A percentile compares a stretch with the other conserved stretches of the same genome.
Evolutionary conservation across 2,888 invertebrate species (phyloP).

Genomic region (Agrochola litura): DNA sequence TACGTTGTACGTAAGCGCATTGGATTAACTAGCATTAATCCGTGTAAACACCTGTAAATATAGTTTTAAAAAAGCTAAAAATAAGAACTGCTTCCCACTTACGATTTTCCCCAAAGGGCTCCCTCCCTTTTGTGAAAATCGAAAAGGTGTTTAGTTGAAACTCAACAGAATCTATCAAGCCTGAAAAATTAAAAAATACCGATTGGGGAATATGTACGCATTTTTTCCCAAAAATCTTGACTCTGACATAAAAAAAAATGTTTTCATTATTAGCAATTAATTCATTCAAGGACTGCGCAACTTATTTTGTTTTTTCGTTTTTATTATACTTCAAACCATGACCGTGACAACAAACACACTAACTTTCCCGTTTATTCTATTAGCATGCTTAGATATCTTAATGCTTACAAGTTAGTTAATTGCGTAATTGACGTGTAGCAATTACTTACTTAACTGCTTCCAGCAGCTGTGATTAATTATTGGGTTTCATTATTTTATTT

Average conservation of each 20-base stretch:
- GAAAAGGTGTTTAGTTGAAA: not conserved
- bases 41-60: not conserved
- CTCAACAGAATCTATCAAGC: not conserved
- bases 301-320: not conserved
- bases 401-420: slow-evolving; percentile 62
- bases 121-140: not conserved
- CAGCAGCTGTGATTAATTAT: slow-evolving; percentile 57
- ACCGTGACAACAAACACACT: slow-evolving; percentile 27
- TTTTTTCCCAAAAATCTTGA: not conserved
- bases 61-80: not conserved
- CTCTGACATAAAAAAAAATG: not conserved
- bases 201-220: not conserved
- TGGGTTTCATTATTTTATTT: slow-evolving; percentile 15
- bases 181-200: not conserved
- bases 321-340: not conserved
- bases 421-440: slow-evolving; percentile 64
- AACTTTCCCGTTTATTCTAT: slow-evolving; percentile 38
- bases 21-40: slow-evolving; percentile 23
- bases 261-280: not conserved
- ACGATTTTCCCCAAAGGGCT: not conserved
- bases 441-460: slow-evolving; percentile 64
- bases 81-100: not conserved
- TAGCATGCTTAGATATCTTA: slow-evolving; percentile 58
- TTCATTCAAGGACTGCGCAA: not conserved
- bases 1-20: slow-evolving; percentile 26